These are phyloP conservation scores for Limnephilus lunatus DNA, from an alignment of 2,888 invertebrate genomes.

Conservation along the genomic window DNA sequence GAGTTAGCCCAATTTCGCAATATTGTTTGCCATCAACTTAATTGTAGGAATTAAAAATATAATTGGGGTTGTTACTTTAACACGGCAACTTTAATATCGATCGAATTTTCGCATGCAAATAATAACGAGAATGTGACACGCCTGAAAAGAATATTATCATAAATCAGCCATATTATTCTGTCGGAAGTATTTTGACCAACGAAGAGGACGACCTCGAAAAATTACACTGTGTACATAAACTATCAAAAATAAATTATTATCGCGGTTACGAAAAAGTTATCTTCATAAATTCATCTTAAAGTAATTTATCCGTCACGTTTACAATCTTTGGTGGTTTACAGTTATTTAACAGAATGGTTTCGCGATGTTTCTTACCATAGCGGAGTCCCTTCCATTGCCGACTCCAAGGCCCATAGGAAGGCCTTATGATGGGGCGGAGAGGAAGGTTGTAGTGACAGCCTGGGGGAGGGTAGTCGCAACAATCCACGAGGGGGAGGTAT, in stretches of 20 bases:
- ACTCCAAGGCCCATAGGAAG: conserved; percentile 62
- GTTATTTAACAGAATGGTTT: background rate
- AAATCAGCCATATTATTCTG: conserved; percentile 4
- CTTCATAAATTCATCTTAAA: background rate
- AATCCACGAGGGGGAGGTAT: conserved; percentile 63
- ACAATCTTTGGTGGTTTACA: background rate
- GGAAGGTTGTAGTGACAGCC: conserved; percentile 46
- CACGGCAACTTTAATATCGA: conserved; percentile 28
- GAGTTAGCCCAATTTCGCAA: conserved; percentile 34
- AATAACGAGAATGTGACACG: conserved; percentile 11
- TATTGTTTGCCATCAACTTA: conserved; percentile 28
- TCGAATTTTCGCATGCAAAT: conserved; percentile 10
- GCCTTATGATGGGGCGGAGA: conserved; percentile 34
- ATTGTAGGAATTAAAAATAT: conserved; percentile 40
- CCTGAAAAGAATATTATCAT: background rate
- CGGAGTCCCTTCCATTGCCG: conserved; percentile 66
- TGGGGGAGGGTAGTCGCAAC: conserved; percentile 63
- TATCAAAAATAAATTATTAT: background rate
- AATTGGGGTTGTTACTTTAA: conserved; percentile 29
- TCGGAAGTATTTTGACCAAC: background rate
- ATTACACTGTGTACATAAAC: background rate
- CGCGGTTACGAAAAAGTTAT: background rate
- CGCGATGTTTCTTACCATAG: conserved; percentile 63
- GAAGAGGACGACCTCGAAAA: background rate
- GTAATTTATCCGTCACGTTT: background rate